Conservation (phyloP, 1,140 invertebrate species). For the Pseudomyrmex flavicornis region DNA sequence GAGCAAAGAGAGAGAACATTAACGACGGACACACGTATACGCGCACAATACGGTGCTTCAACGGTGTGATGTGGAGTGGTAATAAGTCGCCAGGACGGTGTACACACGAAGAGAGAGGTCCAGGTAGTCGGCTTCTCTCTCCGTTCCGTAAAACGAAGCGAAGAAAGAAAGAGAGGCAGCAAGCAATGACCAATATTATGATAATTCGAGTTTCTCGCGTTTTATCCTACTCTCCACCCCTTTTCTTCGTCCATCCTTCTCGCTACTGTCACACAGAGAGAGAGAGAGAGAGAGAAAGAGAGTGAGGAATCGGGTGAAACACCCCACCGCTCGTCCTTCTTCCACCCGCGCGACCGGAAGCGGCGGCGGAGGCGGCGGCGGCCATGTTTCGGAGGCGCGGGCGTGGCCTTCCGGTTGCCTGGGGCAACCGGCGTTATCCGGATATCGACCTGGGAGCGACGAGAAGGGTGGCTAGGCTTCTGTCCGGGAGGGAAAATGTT, state of each 20-base stretch:
- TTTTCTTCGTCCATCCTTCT: constrained; percentile 4
- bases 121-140: constrained; percentile 36
- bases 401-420: constrained; percentile 83
- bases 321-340: constrained; percentile 36
- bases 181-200: constrained; percentile 84
- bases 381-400: constrained; percentile 83
- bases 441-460: constrained; percentile 83
- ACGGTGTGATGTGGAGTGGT: constrained; percentile 5
- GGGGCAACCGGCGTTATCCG: constrained; percentile 82
- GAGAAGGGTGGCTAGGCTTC: constrained; percentile 84
- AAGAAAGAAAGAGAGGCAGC: constrained; percentile 52
- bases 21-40: constrained; percentile 33
- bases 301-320: constrained; percentile 13
- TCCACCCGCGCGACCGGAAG: constrained; percentile 31
- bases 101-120: constrained; percentile 43
- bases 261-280: constrained; percentile 12
- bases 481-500: constrained; percentile 85
- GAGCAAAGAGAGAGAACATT: constrained; percentile 16
- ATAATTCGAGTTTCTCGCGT: constrained; percentile 80
- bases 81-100: constrained; percentile 50
- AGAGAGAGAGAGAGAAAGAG: neutral
- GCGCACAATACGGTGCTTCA: constrained; percentile 5
- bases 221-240: constrained; percentile 59
- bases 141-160: neutral
- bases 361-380: constrained; percentile 64